Percentiles rank a stretch among this genome's conserved stretches.
Conservation (phyloP, 2,113 vertebrate species). For the Corvus moneduloides region DNA sequence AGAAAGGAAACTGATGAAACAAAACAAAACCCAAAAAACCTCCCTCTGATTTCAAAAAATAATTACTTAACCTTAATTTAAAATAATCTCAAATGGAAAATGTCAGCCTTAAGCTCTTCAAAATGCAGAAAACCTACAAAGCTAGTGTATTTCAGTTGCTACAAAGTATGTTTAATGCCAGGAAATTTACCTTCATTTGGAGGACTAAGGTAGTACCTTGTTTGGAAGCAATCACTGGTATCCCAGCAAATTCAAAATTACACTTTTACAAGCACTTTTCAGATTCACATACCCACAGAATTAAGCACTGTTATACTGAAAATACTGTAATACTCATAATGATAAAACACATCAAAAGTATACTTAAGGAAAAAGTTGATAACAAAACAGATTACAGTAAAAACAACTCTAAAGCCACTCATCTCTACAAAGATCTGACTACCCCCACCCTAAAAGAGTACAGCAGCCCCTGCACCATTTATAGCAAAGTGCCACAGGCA, state of each 20-base stretch:
- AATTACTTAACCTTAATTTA: accelerated
- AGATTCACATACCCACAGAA: not conserved
- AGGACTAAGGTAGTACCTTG: not conserved
- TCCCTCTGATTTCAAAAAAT: accelerated
- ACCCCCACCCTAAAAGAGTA: accelerated
- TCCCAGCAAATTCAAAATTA: not conserved
- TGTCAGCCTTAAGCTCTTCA: not conserved
- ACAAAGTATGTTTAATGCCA: accelerated
- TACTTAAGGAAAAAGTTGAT: accelerated
- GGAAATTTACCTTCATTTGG: accelerated
- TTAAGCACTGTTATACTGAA: accelerated
- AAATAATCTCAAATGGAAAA: not conserved
- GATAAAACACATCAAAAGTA: accelerated
- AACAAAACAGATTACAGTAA: not conserved
- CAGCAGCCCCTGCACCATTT: not conserved
- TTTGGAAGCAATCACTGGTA: not conserved
- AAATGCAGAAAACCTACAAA: not conserved
- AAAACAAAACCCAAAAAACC: no score
- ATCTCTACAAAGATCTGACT: accelerated
- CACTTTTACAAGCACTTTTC: not conserved
- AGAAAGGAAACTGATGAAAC: not conserved
- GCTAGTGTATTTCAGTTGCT: accelerated
- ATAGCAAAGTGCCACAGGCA: not conserved
- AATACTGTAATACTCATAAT: accelerated
- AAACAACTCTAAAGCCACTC: not conserved